These are phyloP conservation scores for Camponotus pennsylvanicus DNA, from an alignment of 1,140 invertebrate species.

Conservation along the genomic window DNA sequence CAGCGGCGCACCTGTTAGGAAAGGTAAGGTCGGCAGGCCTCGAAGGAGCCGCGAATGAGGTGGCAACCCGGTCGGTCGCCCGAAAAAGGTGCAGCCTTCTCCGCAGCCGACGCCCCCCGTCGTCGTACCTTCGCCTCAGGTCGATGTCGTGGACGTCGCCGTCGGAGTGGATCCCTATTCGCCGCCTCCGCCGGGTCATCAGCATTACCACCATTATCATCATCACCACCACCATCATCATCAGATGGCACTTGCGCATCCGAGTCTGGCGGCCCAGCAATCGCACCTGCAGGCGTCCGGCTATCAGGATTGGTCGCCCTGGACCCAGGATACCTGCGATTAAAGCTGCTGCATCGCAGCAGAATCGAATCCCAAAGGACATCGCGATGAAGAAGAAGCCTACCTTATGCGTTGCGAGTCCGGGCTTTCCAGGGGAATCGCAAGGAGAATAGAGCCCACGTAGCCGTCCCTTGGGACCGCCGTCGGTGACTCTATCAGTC, in stretches of 20 bases:
- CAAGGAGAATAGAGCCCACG: background rate
- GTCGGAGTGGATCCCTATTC: slow-evolving; percentile 83
- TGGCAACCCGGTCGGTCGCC: slow-evolving; percentile 87
- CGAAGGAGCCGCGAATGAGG: slow-evolving; percentile 90
- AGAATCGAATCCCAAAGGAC: background rate
- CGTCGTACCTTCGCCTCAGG: slow-evolving; percentile 72
- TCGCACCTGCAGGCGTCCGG: slow-evolving; percentile 77
- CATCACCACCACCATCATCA: slow-evolving; percentile 79
- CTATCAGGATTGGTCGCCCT: slow-evolving; percentile 83
- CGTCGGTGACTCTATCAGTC: slow-evolving; percentile 4
- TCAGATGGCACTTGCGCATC: slow-evolving; percentile 80
- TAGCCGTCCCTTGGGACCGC: background rate
- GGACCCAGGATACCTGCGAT: slow-evolving; percentile 83
- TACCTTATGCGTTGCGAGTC: slow-evolving; percentile 1
- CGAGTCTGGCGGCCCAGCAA: slow-evolving; percentile 75
- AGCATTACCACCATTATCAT: slow-evolving; percentile 81
- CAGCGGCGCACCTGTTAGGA: slow-evolving; percentile 89
- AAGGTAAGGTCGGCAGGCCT: slow-evolving; percentile 92
- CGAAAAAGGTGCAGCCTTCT: slow-evolving; percentile 84
- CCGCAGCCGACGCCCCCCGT: slow-evolving; percentile 77
- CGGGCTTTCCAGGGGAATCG: background rate
- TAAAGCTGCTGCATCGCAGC: slow-evolving; percentile 64
- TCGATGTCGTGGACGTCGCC: slow-evolving; percentile 82
- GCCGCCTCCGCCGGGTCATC: slow-evolving; percentile 85
- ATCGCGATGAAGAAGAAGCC: background rate